Base-by-base conservation (phyloP, 2,113 vertebrate genomes). In the Macquaria ambigua region DNA sequence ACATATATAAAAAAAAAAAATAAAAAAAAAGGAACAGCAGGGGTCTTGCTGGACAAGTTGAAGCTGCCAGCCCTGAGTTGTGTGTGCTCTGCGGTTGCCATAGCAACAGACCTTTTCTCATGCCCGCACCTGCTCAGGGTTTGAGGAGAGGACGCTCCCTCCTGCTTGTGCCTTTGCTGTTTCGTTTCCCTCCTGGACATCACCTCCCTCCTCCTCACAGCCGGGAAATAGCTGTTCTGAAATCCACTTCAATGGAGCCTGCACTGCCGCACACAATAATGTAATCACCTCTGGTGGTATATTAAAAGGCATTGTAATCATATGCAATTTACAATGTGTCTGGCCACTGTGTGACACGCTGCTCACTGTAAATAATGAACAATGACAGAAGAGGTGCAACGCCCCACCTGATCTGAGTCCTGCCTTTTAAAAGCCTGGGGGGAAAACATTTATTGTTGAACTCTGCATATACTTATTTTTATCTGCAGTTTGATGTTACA, bases 61-160 rank as follows among this genome's bases (percentile, higher is more conserved):
- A 82, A 77, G 70, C 83, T 77, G 67, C 66, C 82, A 84, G 59
- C 79, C 59, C 18, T 31, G 79, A 87, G 81, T 87, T 84, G 74
- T 84, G 61, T 15, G 87, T 72, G 64, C 82, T 88, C 74, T 46
- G 21, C 14, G 52, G 89, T 95, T 92, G 86, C 92, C 90, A 87
- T 93, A 72, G 93, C 63, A 92, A 95, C 93, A 86, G 73, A 87
- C 83, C 53, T 82, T 75, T 81, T 86, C 68, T 70, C 25, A 79
- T 53, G 23, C 74, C 62, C 1, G 1, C 77, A 84, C 59, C 80
- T 86, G 82, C 79, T 87, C 79, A 15, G 69, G 77, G 76, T 88
- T 90, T 89, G 83, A 88, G 79, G 61, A 81, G 76, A 74, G 52
- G 69, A 86, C 31, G 74, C 66, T 68, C 55, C 69, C 53, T 85